phyloP scores from a whole-genome alignment of 92 coral and sea anemone species.

The Galaxea fascicularis region DNA sequence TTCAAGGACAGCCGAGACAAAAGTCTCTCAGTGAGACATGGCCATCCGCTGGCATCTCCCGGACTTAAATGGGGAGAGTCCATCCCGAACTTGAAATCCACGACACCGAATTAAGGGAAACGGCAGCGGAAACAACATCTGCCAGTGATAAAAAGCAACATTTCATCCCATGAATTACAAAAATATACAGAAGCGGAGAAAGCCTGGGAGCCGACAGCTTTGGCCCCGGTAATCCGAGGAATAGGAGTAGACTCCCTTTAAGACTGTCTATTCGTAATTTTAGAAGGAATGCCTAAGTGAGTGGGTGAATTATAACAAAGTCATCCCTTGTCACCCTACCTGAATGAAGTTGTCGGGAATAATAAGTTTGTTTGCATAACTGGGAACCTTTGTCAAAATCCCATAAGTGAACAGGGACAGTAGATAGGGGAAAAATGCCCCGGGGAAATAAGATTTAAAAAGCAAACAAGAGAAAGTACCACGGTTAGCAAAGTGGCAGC shows the following conservation, averaged over 20 bases:
- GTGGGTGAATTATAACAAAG: no score
- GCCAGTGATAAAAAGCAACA: conserved; percentile 26
- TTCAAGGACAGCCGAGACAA: conserved; percentile 14
- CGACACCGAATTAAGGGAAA: neutral
- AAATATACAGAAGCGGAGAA: neutral
- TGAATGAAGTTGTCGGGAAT: no score
- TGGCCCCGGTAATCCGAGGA: conserved; percentile 69
- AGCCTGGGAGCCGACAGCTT: conserved; percentile 60
- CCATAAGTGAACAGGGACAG: no score
- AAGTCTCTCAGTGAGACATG: conserved; percentile 20
- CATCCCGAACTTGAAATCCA: conserved; percentile 2
- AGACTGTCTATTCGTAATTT: no score
- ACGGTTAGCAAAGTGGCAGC: no score
- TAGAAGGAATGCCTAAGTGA: no score
- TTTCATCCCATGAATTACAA: neutral
- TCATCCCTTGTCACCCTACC: no score
- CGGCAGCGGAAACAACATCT: conserved; percentile 26
- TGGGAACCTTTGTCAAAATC: no score
- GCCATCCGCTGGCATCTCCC: conserved; percentile 22
- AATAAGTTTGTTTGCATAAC: no score
- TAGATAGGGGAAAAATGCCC: no score
- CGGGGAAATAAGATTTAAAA: no score
- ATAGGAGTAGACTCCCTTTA: conserved; percentile 43
- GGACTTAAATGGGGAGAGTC: neutral
- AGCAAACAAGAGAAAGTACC: no score